Evolutionary conservation across 2,888 invertebrate genomes (phyloP), one percentile per base, ranked within the genome.

Genomic region (Melieria omissa): DNA sequence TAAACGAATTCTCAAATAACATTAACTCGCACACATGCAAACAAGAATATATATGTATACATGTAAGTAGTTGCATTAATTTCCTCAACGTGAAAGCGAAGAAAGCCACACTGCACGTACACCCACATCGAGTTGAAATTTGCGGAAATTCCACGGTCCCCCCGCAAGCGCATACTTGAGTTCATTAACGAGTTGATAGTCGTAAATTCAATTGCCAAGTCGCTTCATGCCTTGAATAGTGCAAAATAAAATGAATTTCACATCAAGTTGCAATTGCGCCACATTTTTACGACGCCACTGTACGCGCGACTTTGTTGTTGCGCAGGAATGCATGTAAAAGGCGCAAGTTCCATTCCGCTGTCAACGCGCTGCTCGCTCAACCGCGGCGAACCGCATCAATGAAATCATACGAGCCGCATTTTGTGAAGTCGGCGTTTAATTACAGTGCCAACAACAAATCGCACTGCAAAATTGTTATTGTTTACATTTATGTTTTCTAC

Each of bases 141-240:
- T 29, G 29, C 29, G 29, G 29, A 29, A 29, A 29, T 29, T 29
- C 29, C 29, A 29, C 29, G 29, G 29, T 29, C 29, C 29, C 29
- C 29, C 29, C 29, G 29, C 49, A 42, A 42, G 49, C 66, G 66
- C 66, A 57, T 41, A 67, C 67, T 67, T 67, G n/a, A 10, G 16
- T 47, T 41, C 57, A 66, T 66, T 66, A 66, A 58, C 55, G 45
- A 49, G 58, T 67, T 67, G 67, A 67, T 67, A 58, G 44, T 12
- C 42, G 49, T 49, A 60, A 67, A 67, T 49, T 67, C 41, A 67
- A 67, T 67, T 60, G 67, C 5, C 60, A 10, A 42, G 49, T n/a
- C 60, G 7, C 47, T 45, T 9, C 41, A 66, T 58, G 29, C 66
- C 58, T 42, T 58, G 60, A 42, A 57, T 41, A 14, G 9, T 16